Evolutionary conservation across 1,140 invertebrate genomes (phyloP).

Genomic region (Orchesella cincta): DNA sequence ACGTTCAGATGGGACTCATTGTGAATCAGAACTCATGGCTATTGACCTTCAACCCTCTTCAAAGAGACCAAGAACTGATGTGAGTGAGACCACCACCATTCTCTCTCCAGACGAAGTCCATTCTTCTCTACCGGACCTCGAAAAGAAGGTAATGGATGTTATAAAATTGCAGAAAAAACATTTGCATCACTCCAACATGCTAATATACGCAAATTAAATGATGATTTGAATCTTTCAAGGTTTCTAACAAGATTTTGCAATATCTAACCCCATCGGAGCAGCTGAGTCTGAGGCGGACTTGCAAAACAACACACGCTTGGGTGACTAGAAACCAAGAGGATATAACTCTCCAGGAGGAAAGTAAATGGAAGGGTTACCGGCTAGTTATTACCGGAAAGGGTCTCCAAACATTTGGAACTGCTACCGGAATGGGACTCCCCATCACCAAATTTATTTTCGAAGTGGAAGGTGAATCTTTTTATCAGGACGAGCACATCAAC

Average conservation of each 20-base stretch:
- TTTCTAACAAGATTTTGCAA: background rate
- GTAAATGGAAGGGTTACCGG: background rate
- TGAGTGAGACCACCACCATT: no score
- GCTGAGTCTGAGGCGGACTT: background rate
- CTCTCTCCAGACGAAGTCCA: no score
- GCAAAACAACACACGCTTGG: background rate
- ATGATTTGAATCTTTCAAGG: no score
- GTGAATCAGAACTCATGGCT: no score
- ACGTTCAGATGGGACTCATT: no score
- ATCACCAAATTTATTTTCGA: background rate
- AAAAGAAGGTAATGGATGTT: no score
- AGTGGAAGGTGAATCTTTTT: background rate
- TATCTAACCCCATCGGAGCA: background rate
- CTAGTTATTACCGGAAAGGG: background rate
- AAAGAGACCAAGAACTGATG: no score
- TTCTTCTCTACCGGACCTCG: no score
- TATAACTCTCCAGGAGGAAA: background rate
- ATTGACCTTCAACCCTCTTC: no score
- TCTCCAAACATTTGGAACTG: conserved; percentile 1
- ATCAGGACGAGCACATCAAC: background rate
- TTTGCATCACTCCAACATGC: no score
- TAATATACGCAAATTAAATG: no score
- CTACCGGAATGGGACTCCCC: background rate
- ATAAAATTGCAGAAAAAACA: no score
- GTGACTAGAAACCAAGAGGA: background rate